Base-by-base conservation (phyloP, 2,113 vertebrate species). In the Tupaia tana region DNA sequence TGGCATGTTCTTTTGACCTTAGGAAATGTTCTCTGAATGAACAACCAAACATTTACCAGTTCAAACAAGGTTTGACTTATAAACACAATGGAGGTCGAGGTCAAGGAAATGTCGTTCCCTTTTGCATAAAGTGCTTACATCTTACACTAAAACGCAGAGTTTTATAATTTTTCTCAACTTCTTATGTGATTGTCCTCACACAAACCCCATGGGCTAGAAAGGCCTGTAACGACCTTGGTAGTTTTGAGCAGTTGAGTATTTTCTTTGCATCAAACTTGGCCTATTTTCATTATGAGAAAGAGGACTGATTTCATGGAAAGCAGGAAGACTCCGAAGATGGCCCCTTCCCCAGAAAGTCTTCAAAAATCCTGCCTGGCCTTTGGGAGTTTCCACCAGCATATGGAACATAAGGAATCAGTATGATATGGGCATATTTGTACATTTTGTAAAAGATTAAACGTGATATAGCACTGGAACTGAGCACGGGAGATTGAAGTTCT, bases 391-490 rank as follows among this genome's bases (percentile, higher is more conserved):
- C 75, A 56, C 67, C 14, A 54, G 86, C 18, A 20, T 27, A n/a
- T 8, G 43, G 83, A 81, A 71, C 86, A 94, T 59, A 71, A 97
- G 85, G 75, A 59, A n/a, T 91, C 64, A 4, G 86, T 71, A 89
- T 0, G 52, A 84, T 54, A 87, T 34, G 90, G 91, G 82, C 73
- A 79, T 34, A 86, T 87, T 93, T 34, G 73, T 83, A 82, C 89
- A 83, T 89, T 94, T 96, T 96, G 80, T 0, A 86, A 79, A 95
- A 95, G 94, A 96, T 96, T 97, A 94, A 96, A 96, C 10, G 63
- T 95, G 96, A 96, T 97, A 74, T 70, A 97, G 89, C 81, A n/a
- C 89, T 84, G 77, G 93, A 97, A 96, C 75, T 83, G 95, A 27
- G 81, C 78, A 97, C 27, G 54, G 78, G 83, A 95, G 94, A 92